Percentiles rank a stretch among this genome's conserved stretches.
These are phyloP conservation scores for Apamea anceps DNA, from an alignment of 2,888 invertebrate species.

Conservation along the genomic window DNA sequence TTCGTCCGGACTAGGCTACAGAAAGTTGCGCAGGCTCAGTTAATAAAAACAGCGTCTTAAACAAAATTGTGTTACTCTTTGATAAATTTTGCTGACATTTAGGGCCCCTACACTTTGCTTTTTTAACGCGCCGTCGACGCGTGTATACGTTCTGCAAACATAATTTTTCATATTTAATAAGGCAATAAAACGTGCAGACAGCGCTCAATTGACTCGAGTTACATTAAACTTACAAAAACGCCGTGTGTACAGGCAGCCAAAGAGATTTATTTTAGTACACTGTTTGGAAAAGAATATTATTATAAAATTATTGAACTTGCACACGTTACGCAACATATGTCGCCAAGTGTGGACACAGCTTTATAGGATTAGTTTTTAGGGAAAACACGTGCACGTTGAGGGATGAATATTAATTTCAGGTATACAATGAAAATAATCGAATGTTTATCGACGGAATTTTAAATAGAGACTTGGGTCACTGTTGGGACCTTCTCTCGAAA, in stretches of 20 bases:
- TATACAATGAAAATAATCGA: conserved; percentile 32
- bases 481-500: neutral
- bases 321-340: neutral
- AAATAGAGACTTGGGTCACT: neutral
- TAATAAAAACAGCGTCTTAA: neutral
- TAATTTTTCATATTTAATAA: neutral
- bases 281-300: neutral
- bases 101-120: neutral
- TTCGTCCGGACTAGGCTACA: neutral
- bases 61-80: neutral
- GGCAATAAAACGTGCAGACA: neutral
- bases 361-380: conserved; percentile 14
- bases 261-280: neutral
- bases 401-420: conserved; percentile 62
- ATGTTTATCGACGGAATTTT: conserved; percentile 42
- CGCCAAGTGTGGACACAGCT: conserved; percentile 4
- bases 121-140: neutral
- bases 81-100: neutral
- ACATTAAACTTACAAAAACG: neutral
- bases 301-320: neutral
- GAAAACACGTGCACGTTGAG: conserved; percentile 19
- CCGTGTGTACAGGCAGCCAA: neutral
- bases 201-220: neutral
- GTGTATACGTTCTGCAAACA: neutral
- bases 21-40: neutral